Evolutionary conservation across 1,140 invertebrate species (phyloP).

Genomic region (Zaprionus ghesquierei): DNA sequence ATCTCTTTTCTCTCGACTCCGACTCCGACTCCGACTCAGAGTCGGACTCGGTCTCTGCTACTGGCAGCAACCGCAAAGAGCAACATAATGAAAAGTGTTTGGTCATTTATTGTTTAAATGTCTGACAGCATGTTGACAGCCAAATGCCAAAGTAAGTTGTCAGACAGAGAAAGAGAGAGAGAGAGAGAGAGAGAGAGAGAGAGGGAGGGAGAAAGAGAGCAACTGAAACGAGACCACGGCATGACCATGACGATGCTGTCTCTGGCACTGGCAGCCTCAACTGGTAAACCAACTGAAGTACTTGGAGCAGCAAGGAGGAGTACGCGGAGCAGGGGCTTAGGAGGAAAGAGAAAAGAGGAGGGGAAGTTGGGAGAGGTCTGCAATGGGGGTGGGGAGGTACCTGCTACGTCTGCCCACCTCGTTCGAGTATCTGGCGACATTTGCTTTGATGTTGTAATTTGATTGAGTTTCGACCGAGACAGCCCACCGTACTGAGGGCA

Average conservation of each 20-base stretch:
- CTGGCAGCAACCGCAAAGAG: conserved; percentile 64
- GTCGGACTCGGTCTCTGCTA: conserved; percentile 33
- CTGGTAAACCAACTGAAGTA: conserved; percentile 20
- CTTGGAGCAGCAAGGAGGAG: conserved; percentile 5
- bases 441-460: conserved; percentile 73
- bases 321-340: conserved; percentile 4
- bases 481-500: not conserved
- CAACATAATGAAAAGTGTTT: conserved; percentile 81
- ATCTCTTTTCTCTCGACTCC: conserved; percentile 34
- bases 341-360: not conserved
- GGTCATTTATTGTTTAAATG: conserved; percentile 81
- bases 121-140: conserved; percentile 78
- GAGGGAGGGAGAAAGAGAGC: conserved; percentile 9
- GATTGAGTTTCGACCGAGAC: conserved; percentile 58
- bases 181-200: conserved; percentile 15
- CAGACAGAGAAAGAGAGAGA: conserved; percentile 47
- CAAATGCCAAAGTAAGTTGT: conserved; percentile 81
- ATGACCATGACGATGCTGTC: conserved; percentile 35
- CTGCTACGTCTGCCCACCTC: not conserved
- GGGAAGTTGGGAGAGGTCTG: not conserved
- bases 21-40: not conserved
- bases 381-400: not conserved
- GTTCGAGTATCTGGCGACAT: conserved; percentile 58
- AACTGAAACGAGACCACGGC: conserved; percentile 38
- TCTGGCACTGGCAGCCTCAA: conserved; percentile 35